Percentiles rank a stretch among this genome's conserved stretches.
These are phyloP conservation scores for Ennomos fuscantarius DNA, from an alignment of 2,888 invertebrate species.

Conservation along the genomic window DNA sequence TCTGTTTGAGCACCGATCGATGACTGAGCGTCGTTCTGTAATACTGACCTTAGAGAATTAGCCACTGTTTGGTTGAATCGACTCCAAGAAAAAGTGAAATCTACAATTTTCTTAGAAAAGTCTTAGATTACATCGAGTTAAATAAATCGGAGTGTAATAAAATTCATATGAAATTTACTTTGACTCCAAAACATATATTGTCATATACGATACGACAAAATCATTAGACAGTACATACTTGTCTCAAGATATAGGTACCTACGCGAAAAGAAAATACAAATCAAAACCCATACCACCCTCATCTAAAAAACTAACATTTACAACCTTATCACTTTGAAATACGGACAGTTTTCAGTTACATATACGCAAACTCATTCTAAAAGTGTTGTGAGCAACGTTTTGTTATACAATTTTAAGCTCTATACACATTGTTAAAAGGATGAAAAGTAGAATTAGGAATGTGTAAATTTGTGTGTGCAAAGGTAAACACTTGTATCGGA, in stretches of 20 bases:
- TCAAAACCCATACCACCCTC: constrained; percentile 43
- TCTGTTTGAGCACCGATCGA: too few relatives aligned
- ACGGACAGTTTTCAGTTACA: constrained; percentile 47
- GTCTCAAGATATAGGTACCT: constrained; percentile 68
- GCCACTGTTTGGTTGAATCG: too few relatives aligned
- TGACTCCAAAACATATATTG: too few relatives aligned
- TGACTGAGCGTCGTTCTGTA: too few relatives aligned
- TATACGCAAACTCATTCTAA: constrained; percentile 51
- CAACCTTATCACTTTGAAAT: constrained; percentile 50
- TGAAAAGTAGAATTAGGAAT: constrained; percentile 37
- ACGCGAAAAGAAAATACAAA: constrained; percentile 61
- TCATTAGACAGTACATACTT: constrained; percentile 65
- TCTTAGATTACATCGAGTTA: too few relatives aligned
- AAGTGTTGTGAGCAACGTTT: constrained; percentile 44
- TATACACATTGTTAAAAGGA: constrained; percentile 48
- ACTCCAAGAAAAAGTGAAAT: too few relatives aligned
- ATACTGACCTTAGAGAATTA: too few relatives aligned
- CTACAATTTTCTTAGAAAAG: too few relatives aligned
- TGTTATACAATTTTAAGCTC: constrained; percentile 50
- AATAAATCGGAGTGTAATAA: too few relatives aligned
- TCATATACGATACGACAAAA: constrained; percentile 9
- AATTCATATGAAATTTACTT: too few relatives aligned
- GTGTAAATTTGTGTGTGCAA: constrained; percentile 49
- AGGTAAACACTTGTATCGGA: constrained; percentile 68
- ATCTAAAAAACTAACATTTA: constrained; percentile 45